phyloP scores from a whole-genome alignment of 2,113 vertebrate genomes.

The Axis porcinus region DNA sequence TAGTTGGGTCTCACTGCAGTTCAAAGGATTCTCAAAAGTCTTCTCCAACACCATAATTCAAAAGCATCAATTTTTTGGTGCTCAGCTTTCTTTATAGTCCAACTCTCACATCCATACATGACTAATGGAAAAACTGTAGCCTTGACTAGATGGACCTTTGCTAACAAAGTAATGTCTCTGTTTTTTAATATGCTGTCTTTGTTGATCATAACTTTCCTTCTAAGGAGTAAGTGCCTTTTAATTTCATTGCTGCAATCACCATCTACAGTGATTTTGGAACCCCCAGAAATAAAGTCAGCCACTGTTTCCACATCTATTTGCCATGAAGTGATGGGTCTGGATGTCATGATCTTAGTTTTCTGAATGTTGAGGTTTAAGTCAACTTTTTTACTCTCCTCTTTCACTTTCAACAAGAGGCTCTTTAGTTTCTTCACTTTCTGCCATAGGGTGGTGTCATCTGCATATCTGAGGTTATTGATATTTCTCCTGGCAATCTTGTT shows the following conservation, averaged over 20 bases:
- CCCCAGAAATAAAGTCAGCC: not conserved
- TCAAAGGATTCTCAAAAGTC: not conserved
- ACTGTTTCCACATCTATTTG: not conserved
- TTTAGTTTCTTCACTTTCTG: not conserved
- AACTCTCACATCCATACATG: not conserved
- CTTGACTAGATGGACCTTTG: not conserved
- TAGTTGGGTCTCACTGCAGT: not conserved
- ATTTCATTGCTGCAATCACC: not conserved
- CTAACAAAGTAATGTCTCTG: not conserved
- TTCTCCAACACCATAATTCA: not conserved
- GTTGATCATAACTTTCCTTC: not conserved
- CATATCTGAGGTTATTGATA: not conserved
- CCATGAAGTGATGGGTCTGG: not conserved
- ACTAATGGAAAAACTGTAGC: not conserved
- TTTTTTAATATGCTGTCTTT: not conserved
- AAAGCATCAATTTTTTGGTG: accelerated
- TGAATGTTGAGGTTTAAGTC: not conserved
- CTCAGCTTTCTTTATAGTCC: not conserved
- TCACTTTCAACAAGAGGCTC: not conserved
- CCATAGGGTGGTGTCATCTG: not conserved
- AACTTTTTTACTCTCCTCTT: not conserved
- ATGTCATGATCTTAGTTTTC: not conserved
- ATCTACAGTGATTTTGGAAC: not conserved
- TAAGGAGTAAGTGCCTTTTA: not conserved
- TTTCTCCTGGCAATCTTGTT: accelerated